Evolutionary conservation across 2,797 vertebrate species (phyloP).

Genomic region (Pithecia hirsuta): DNA sequence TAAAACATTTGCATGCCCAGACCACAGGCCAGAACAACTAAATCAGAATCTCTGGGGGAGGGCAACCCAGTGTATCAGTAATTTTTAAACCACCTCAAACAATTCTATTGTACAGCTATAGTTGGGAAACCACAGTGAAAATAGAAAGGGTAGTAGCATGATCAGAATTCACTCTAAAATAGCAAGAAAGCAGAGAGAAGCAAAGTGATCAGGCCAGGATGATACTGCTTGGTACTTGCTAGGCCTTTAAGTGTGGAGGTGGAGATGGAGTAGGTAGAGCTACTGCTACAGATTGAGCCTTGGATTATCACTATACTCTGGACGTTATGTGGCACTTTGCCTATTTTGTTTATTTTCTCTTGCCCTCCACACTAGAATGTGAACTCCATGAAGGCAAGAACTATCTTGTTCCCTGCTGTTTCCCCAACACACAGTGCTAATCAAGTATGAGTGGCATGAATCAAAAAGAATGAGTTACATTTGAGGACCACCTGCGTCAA

Average conservation of each 20-base stretch:
- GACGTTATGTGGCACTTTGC: background rate
- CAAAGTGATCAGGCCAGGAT: background rate
- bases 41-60: background rate
- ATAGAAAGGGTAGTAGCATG: background rate
- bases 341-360: background rate
- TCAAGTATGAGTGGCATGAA: background rate
- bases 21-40: background rate
- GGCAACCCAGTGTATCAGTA: background rate
- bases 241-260: background rate
- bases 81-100: background rate
- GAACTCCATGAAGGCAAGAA: background rate
- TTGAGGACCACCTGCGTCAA: background rate
- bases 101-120: background rate
- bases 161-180: background rate
- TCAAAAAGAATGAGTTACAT: background rate
- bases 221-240: background rate
- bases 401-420: background rate
- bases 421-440: background rate
- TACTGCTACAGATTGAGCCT: background rate
- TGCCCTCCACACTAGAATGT: background rate
- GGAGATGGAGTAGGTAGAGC: background rate
- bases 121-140: background rate
- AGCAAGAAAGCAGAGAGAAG: background rate
- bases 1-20: background rate
- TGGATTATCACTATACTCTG: background rate